Base-by-base conservation (phyloP, 2,113 vertebrate genomes). In the Cyanoliseus patagonus region DNA sequence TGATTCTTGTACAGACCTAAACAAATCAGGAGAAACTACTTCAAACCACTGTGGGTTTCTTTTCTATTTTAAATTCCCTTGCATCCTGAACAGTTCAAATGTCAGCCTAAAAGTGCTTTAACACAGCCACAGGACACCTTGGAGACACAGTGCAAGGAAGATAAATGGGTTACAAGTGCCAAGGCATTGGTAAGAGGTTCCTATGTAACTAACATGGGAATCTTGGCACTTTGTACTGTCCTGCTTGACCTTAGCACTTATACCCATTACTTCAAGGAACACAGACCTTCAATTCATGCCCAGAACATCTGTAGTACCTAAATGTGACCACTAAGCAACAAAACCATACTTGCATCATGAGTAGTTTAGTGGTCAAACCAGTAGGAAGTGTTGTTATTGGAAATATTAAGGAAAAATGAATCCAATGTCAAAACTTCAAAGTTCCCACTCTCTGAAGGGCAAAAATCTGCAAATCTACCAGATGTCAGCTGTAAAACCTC, bases 351-450 rank as follows among this genome's bases (percentile, higher is more conserved):
- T 59, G 57, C 33, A 59, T 39, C 33, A 5, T 8, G 28, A 31
- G 7, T 1, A 7, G 13, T 6, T 44, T 15, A 24, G 66, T 7
- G 17, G 64, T 41, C 41, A 53, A 31, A 47, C 16, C n/a, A n/a
- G 46, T 2, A 9, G 33, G 17, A 52, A 70, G 39, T 1, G 13
- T 28, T 22, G 33, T 8, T 20, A 25, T 1, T 2, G 2, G 30
- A 22, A 41, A 23, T 5, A 18, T 6, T 6, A 35, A 2, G 25
- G 53, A 39, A 70, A 66, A 70, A 37, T 2, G 10, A n/a, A 61
- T 25, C 42, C 35, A n/a, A 10, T 2, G 10, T 31, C 35, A 51
- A 25, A 86, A 31, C 7, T 18, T 25, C 4, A 5, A 68, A 44
- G 23, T 13, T 73, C 13, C 46, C 13, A 8, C 22, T 63, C 17